Conservation (phyloP, 2,888 invertebrate genomes). For the Drosophila niveifrons region DNA sequence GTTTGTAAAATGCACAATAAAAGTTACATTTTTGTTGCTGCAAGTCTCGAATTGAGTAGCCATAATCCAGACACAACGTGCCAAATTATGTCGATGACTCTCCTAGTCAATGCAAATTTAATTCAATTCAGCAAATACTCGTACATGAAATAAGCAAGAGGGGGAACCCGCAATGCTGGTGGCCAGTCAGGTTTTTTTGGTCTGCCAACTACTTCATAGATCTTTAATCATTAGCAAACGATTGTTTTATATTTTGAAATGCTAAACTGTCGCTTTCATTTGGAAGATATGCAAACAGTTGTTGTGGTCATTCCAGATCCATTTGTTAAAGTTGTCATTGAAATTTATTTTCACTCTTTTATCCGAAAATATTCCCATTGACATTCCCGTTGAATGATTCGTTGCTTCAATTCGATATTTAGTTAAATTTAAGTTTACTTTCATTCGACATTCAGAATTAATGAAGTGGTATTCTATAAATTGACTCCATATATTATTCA, state of each 20-base stretch:
- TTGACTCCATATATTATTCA: slow-evolving; percentile 21
- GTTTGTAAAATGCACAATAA: slow-evolving; percentile 76
- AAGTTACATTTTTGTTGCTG: slow-evolving; percentile 53
- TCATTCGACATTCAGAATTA: slow-evolving; percentile 37
- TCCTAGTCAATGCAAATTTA: slow-evolving; percentile 46
- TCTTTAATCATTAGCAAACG: slow-evolving; percentile 67
- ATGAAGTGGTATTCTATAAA: slow-evolving; percentile 39
- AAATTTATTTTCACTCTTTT: slow-evolving; percentile 49
- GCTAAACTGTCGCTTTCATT: slow-evolving; percentile 50
- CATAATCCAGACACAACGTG: slow-evolving; percentile 40
- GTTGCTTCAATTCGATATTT: slow-evolving; percentile 3
- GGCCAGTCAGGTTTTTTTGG: slow-evolving; percentile 31
- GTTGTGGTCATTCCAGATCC: slow-evolving; percentile 10
- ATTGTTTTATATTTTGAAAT: slow-evolving; percentile 59
- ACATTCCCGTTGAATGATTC: slow-evolving; percentile 60
- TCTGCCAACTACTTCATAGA: slow-evolving; percentile 29
- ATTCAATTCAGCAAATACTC: slow-evolving; percentile 23
- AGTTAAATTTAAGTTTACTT: slow-evolving; percentile 28
- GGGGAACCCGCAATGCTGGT: slow-evolving; percentile 15
- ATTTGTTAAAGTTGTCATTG: slow-evolving; percentile 39
- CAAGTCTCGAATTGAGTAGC: slow-evolving; percentile 38
- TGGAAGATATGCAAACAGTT: slow-evolving; percentile 12
- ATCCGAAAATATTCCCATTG: slow-evolving; percentile 32
- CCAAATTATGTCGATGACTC: slow-evolving; percentile 47
- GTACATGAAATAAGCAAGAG: not conserved